Base-by-base conservation (phyloP, 2,888 invertebrate genomes). In the Acanthococcus lagerstroemiae region DNA sequence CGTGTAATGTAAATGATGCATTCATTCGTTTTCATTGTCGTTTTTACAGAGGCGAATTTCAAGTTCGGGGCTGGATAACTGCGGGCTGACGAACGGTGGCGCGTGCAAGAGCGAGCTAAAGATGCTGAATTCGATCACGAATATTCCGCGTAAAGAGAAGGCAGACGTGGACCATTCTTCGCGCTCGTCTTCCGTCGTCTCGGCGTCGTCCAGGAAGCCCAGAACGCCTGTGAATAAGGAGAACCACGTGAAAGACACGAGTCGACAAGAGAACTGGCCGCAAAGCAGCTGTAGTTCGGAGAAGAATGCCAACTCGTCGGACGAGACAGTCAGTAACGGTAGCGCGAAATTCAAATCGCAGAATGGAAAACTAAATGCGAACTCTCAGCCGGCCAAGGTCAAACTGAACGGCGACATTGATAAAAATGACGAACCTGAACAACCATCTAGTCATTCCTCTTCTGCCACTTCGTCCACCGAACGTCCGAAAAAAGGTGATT, bases 391-490 rank as follows among this genome's bases (percentile, higher is more conserved):
- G n/a, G 37, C 37, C 25, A 22, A 61, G 24, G 37, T 25, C 21
- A 22, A 27, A 15, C 17, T 7, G 27, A 52, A 54, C 27, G 30
- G n/a, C n/a, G 44, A 63, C 12, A 24, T 26, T 15, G 24, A 30
- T 24, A 54, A 63, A 63, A 63, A 55, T 46, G 55, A 46, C 44
- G 55, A 45, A 26, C 24, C 22, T 30, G 65, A 55, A 19, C 55
- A 50, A 37, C 66, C 66, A 22, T 66, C 66, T 66, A 66, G 66
- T 66, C 66, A 66, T 37, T 66, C 66, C 44, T 66, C 66, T 37
- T 66, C 66, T 7, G 56, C 66, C 15, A 66, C 66, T n/a, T 66
- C 66, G 50, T 66, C 66, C 22, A 56, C 66, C 6, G 66, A 66
- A 66, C 56, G 66, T 24, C 26, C 37, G 24, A 66, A 66, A 66